Evolutionary conservation across 2,113 vertebrate species (phyloP).

Genomic region (Nicator chloris): DNA sequence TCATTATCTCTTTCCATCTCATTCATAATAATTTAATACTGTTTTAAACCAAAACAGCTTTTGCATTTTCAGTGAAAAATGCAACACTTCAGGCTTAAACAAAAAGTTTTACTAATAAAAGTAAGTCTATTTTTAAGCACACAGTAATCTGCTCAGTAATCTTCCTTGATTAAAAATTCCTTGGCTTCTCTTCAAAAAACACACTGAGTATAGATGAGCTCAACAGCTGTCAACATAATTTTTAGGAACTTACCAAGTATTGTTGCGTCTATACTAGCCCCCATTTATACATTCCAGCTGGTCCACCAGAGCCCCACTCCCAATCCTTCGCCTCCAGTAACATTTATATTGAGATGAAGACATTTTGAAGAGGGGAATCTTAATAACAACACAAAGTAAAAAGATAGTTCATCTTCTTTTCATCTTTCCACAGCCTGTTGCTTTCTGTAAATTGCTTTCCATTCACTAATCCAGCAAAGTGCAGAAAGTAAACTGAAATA

Average conservation of each 20-base stretch:
- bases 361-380: not conserved
- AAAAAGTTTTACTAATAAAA: slow-evolving; percentile 31
- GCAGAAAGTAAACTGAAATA: not conserved
- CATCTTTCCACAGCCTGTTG: not conserved
- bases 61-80: slow-evolving; percentile 41
- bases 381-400: not conserved
- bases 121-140: slow-evolving; percentile 46
- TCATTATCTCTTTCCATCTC: slow-evolving; percentile 28
- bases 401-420: not conserved
- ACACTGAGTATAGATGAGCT: slow-evolving; percentile 18
- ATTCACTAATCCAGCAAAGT: not conserved
- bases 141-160: slow-evolving; percentile 57
- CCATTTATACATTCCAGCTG: slow-evolving; percentile 6
- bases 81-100: slow-evolving; percentile 39
- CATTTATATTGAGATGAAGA: slow-evolving; percentile 1
- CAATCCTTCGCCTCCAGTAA: not conserved
- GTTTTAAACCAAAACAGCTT: slow-evolving; percentile 25
- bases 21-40: slow-evolving; percentile 43
- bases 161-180: slow-evolving; percentile 70
- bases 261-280: not conserved
- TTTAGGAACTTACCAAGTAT: slow-evolving; percentile 39
- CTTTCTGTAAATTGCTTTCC: not conserved
- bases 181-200: slow-evolving; percentile 60
- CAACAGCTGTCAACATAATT: slow-evolving; percentile 53
- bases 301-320: not conserved